Evolutionary conservation across 2,888 invertebrate species (phyloP), one percentile per base, ranked within the genome.

Genomic region (Ochropleura leucogaster): DNA sequence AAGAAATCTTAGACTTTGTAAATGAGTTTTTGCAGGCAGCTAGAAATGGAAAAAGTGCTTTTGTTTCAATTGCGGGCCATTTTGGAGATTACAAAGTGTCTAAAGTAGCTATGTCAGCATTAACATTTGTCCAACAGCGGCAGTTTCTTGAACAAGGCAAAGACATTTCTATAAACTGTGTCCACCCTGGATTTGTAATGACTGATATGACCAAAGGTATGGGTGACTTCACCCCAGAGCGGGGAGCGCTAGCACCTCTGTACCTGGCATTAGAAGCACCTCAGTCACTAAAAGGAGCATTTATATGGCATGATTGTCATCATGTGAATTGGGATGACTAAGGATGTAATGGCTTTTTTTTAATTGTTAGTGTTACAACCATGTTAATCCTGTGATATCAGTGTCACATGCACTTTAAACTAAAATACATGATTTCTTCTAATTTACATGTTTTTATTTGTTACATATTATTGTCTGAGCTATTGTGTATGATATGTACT

Each of bases 21-120:
- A 94, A 96, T 85, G 96, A 97, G 74, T 97, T 97, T 90, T 94
- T 97, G 68, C 92, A 94, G 94, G 97, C 97, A 72, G 95, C 96
- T 85, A 95, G 93, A 82, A 97, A 95, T 89, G 95, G 95, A 68
- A 95, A 93, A 92, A 93, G 67, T 85, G 84, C 94, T 72, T 95
- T 93, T 91, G 86, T 94, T 40, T 92, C 95, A 65, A 96, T 96
- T 90, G 96, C 96, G 18, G 96, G 96, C 16, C 93, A 92, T 86
- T 95, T 94, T 89, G 95, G 96, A 87, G 96, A 96, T 89, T 96
- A 96, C 84, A 96, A 96, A 93, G 96, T 96, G 79, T 96, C 96
- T 69, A 96, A 96, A 91, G 96, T 96, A 69, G 96, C 96, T 47
- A 84, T 96, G 92, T 95, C 95, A 18, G 96, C 96, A 49, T 87